Evolutionary conservation across 1,140 invertebrate genomes (phyloP).

Genomic region (Triops longicaudatus): DNA sequence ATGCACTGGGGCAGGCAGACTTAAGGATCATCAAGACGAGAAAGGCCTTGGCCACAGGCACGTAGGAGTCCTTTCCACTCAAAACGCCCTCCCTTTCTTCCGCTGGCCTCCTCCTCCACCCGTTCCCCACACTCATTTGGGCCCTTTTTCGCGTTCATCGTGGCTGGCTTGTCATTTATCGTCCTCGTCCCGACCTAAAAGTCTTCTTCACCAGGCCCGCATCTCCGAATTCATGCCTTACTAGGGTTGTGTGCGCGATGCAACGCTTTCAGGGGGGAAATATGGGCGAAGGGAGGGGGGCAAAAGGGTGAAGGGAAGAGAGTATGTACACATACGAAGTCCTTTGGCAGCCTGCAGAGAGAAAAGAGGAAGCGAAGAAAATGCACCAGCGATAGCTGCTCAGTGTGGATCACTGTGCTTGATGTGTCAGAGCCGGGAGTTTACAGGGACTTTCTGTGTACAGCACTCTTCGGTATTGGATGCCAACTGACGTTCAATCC

Average conservation of each 20-base stretch:
- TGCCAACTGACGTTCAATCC: too few relatives aligned
- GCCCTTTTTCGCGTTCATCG: background rate
- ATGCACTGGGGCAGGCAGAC: background rate
- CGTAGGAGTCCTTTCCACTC: conserved; percentile 9
- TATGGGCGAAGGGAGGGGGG: background rate
- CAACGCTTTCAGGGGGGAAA: background rate
- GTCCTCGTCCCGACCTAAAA: conserved; percentile 5
- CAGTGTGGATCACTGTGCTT: conserved; percentile 7
- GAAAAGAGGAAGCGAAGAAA: conserved; percentile 9
- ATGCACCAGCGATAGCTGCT: conserved; percentile 8
- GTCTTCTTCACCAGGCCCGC: background rate
- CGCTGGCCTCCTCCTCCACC: background rate
- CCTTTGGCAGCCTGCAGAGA: background rate
- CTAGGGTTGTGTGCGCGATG: background rate
- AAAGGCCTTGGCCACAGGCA: conserved; percentile 9
- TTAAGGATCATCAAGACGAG: conserved; percentile 6
- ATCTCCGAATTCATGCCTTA: background rate
- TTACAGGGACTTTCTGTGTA: background rate
- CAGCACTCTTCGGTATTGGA: background rate
- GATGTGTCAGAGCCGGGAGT: background rate
- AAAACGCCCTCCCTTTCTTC: background rate
- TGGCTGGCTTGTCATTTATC: conserved; percentile 6
- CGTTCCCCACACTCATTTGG: background rate
- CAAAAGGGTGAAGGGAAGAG: background rate
- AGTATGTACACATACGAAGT: background rate